These are phyloP conservation scores for Oophaga sylvatica DNA, from an alignment of 2,797 vertebrate species.

Conservation along the genomic window DNA sequence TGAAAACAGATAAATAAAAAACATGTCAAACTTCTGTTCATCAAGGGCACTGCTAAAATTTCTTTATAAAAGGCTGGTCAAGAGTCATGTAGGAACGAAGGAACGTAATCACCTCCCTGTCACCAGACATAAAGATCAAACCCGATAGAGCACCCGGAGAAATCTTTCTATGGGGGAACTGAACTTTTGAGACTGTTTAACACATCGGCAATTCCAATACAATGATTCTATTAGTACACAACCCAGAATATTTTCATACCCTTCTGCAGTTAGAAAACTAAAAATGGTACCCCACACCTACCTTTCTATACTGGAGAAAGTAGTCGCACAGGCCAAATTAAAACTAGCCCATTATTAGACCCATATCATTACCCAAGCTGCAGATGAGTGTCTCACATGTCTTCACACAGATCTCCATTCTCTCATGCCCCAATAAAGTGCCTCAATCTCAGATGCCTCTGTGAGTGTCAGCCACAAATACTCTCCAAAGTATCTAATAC, in stretches of 20 bases:
- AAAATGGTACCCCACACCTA: not conserved
- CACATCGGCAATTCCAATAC: not conserved
- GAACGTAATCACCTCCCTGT: not conserved
- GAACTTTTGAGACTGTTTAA: not conserved
- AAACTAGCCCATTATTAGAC: too few relatives aligned
- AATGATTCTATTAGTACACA: not conserved
- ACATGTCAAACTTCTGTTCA: not conserved
- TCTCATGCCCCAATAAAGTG: too few relatives aligned
- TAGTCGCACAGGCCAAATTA: too few relatives aligned
- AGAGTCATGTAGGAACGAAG: not conserved
- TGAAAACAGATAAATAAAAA: not conserved
- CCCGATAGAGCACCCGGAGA: not conserved
- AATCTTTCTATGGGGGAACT: not conserved
- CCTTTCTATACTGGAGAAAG: not conserved
- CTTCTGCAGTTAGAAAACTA: not conserved
- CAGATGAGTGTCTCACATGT: too few relatives aligned
- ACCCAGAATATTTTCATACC: not conserved
- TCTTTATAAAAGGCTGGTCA: not conserved
- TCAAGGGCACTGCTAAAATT: not conserved
- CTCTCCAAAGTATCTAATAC: too few relatives aligned
- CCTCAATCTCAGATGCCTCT: too few relatives aligned
- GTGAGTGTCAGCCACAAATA: too few relatives aligned
- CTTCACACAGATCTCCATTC: too few relatives aligned
- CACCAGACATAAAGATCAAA: not conserved
- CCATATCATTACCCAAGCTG: too few relatives aligned